Base-by-base conservation (phyloP, 1,140 invertebrate species). In the Holcopasites calliopsidis region DNA sequence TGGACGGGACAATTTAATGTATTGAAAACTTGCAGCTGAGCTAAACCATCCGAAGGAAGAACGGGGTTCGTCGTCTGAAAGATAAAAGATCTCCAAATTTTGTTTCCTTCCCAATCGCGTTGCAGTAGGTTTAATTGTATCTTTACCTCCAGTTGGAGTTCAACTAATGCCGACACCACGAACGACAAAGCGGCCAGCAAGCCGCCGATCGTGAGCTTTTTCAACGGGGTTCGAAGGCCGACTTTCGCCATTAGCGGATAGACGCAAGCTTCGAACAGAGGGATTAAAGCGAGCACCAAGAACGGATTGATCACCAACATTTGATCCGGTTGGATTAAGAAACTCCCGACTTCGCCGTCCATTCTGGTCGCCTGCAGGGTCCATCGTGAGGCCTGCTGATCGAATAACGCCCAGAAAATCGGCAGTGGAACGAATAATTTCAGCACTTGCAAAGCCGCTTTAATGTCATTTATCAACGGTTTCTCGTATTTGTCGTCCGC, bases 331-430 rank as follows among this genome's bases (percentile, higher is more conserved):
- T 97, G 94, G 13, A 98, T 92, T 0, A 92, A 92, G 21, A 93
- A 93, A 70, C 93, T 93, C 1, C 94, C 93, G 3, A 98, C 88
- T n/a, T 94, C 88, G 11, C 98, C 97, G 86, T 97, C 92, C 97
- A 99, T 98, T 78, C 95, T 93, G 0, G 95, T 95, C 10, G 98
- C 98, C 93, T 99, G 98, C 74, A 99, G 94, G 0, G 97, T 98
- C 98, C 98, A 99, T 57, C 96, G 93, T 1, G 98, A 99, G 16
- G 97, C 98, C 92, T 97, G 95, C 88, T 97, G 96, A 88, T 97
- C 96, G 84, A 95, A 95, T 1, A 99, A 90, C 0, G 97, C 95
- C 97, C 97, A 98, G 88, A 98, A 99, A 3, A 98, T 88, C 8
- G 97, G 97, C 2, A 98, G 85, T 0, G 97, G 97, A 31, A 97